phyloP scores from a whole-genome alignment of 64 coral and sea anemone species.

The Actinia equina region DNA sequence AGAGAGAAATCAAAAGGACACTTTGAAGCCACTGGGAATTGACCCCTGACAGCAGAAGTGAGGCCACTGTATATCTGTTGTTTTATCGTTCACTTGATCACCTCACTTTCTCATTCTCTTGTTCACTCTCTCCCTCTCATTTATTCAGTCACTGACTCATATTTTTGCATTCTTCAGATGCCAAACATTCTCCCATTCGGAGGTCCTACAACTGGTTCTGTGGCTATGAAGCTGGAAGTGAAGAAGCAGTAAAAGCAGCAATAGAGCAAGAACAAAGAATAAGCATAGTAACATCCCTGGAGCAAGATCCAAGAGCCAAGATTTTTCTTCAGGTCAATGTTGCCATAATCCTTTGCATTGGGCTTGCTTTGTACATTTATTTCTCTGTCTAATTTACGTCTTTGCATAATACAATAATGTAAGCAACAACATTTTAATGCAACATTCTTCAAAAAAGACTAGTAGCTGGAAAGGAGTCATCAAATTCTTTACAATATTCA shows the following conservation, averaged over 20 bases:
- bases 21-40: too few species aligned
- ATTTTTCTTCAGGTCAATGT: constrained; percentile 82
- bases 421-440: too few species aligned
- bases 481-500: too few species aligned
- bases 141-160: background rate
- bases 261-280: constrained; percentile 60
- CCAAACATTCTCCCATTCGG: constrained; percentile 18
- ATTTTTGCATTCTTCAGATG: background rate
- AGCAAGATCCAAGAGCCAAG: constrained; percentile 55
- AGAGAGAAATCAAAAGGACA: too few species aligned
- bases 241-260: constrained; percentile 51
- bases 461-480: too few species aligned
- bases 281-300: constrained; percentile 51
- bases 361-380: constrained; percentile 80
- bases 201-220: constrained; percentile 85
- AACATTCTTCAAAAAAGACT: too few species aligned
- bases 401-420: too few species aligned
- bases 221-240: constrained; percentile 60
- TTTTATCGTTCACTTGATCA: too few species aligned
- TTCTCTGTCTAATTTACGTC: constrained; percentile 59
- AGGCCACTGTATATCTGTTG: too few species aligned
- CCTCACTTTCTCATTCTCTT: too few species aligned
- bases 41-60: too few species aligned
- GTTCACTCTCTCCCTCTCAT: too few species aligned
- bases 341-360: constrained; percentile 64